A percentile compares a stretch with the other conserved stretches of the same genome.
Evolutionary conservation across 2,113 vertebrate genomes (phyloP).

Genomic region (Coregonus clupeaformis): DNA sequence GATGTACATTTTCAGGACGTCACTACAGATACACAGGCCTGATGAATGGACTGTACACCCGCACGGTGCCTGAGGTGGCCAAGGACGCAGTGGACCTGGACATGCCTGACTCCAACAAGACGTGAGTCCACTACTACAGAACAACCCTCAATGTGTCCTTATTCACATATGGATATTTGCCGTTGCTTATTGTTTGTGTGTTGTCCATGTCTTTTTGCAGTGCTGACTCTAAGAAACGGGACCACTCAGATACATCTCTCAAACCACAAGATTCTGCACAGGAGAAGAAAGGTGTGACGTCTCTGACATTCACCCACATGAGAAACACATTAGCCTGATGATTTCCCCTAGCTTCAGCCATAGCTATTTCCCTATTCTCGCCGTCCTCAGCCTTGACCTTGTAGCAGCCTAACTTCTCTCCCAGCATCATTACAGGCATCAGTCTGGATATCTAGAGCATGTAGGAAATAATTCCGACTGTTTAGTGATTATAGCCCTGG

Average conservation of each 20-base stretch:
- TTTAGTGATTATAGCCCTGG: neutral
- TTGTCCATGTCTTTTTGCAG: neutral
- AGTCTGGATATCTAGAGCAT: neutral
- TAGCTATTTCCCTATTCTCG: neutral
- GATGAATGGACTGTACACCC: neutral
- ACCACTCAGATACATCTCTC: neutral
- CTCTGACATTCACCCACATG: too few relatives aligned
- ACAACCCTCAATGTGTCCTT: neutral
- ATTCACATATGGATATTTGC: neutral
- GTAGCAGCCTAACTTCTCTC: neutral
- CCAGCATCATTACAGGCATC: neutral
- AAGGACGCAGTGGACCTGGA: neutral
- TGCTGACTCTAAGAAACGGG: neutral
- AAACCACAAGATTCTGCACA: neutral
- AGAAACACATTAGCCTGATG: too few relatives aligned
- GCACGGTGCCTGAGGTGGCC: neutral
- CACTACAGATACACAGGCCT: too few relatives aligned
- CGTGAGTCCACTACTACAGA: neutral
- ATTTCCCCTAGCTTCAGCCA: too few relatives aligned
- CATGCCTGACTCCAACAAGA: neutral
- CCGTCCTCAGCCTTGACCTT: neutral
- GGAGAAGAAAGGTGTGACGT: neutral
- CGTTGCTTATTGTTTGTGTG: neutral
- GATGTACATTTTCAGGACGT: too few relatives aligned
- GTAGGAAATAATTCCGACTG: too few relatives aligned